Percentiles rank a stretch among this genome's conserved stretches.
These are phyloP conservation scores for Cercopithecus neglectus DNA, from an alignment of 2,797 vertebrate genomes.

Conservation along the genomic window DNA sequence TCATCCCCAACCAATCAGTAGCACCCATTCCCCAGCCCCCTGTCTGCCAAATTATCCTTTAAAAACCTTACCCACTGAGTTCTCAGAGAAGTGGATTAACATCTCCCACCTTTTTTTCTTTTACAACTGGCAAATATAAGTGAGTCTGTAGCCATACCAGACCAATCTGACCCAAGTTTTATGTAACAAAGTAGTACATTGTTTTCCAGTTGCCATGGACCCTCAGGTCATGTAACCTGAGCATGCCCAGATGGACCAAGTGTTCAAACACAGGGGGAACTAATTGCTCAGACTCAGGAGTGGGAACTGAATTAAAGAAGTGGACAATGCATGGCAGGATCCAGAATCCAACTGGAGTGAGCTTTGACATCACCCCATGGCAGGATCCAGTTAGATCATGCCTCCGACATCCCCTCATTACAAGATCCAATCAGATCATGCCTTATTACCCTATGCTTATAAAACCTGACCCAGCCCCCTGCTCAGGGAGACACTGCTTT, in stretches of 20 bases:
- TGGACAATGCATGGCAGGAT: not conserved
- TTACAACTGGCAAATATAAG: not conserved
- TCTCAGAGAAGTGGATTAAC: not conserved
- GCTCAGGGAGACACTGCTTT: not conserved
- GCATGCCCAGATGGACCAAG: not conserved
- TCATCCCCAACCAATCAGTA: not conserved
- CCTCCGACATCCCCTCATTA: not conserved
- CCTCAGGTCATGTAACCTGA: not conserved
- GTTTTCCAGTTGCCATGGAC: not conserved
- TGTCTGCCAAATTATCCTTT: not conserved
- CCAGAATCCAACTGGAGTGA: not conserved
- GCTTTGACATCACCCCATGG: not conserved
- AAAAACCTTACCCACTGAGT: not conserved
- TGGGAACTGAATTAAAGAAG: not conserved
- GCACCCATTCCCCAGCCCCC: not conserved
- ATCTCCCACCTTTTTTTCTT: not conserved
- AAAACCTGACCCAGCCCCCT: not conserved
- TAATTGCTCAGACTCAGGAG: not conserved
- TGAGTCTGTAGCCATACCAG: not conserved
- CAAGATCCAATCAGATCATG: not conserved
- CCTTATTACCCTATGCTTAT: not conserved
- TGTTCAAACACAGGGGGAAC: not conserved
- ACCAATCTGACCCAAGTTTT: not conserved
- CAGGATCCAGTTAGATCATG: not conserved
- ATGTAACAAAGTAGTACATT: not conserved